Percentiles rank a stretch among this genome's conserved stretches.
These are phyloP conservation scores for Chrysolina americana DNA, from an alignment of 2,888 invertebrate species.

Conservation along the genomic window DNA sequence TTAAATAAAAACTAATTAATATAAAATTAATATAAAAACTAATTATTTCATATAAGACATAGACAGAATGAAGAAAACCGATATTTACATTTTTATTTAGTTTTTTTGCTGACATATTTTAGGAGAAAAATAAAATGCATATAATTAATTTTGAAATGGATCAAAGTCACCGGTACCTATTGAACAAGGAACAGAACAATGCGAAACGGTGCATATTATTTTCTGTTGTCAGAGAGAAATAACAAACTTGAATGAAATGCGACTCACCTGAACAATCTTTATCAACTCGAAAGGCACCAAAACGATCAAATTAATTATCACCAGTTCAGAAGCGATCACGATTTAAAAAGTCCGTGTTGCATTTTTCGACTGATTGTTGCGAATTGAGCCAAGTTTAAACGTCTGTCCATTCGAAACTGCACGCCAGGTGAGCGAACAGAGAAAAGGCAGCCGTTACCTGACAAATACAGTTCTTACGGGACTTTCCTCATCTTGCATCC, in stretches of 20 bases:
- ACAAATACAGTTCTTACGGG: slow-evolving; percentile 64
- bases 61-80: too few relatives aligned
- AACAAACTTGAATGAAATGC: not conserved
- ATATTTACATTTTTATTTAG: too few relatives aligned
- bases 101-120: too few relatives aligned
- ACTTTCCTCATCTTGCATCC: slow-evolving; percentile 54
- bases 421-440: slow-evolving; percentile 47
- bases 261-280: slow-evolving; percentile 19
- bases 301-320: slow-evolving; percentile 18
- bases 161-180: too few relatives aligned
- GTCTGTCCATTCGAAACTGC: slow-evolving; percentile 43
- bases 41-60: too few relatives aligned
- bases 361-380: slow-evolving; percentile 34
- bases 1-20: too few relatives aligned
- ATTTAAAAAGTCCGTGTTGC: slow-evolving; percentile 33
- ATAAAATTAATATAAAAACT: too few relatives aligned
- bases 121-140: too few relatives aligned
- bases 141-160: too few relatives aligned
- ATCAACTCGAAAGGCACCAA: not conserved
- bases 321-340: slow-evolving; percentile 32
- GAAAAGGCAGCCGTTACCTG: slow-evolving; percentile 59
- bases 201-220: not conserved
- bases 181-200: too few relatives aligned
- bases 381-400: slow-evolving; percentile 22
- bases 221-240: not conserved